Base-by-base conservation (phyloP, 2,113 vertebrate species). In the Xenopus laevis region DNA sequence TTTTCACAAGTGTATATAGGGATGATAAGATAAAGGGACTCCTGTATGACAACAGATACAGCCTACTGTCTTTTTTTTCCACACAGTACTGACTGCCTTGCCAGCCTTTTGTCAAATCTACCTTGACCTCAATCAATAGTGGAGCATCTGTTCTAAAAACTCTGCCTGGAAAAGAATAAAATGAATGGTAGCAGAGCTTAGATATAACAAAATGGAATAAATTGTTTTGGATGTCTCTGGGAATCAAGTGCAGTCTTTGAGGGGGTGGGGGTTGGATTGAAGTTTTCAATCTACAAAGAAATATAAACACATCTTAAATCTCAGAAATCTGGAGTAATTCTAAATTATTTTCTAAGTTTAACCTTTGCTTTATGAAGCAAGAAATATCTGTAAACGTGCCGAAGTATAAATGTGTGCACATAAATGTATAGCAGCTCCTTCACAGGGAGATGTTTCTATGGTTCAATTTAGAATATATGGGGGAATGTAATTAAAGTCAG, bases 71-170 rank as follows among this genome's bases (percentile, higher is more conserved):
- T 47, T 9, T 45, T 27, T 27, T 40, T 74, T 16, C 59, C 21
- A 65, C 7, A 60, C 44, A 20, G 2, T 33, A 16, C 7, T 58
- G 7, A 18, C 18, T 52, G 21, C 33, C 6, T 58, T 6, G 8
- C 30, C 53, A 50, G 57, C 55, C 65, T 68, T 27, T 11, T 68
- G 45, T 57, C 30, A 21, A 74, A 68, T 52, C 30, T 44, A 27
- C 66, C 17, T 30, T 75, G 57, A 75, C 72, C 57, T 61, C 72
- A 75, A 75, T 75, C 65, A 75, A 68, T 52, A 62, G 23, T 12
- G 30, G 45, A 68, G 65, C 72, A 53, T 53, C 15, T 46, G 23
- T 21, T 61, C 33, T 18, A 60, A 73, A 18, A 59, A 58, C 45
- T 50, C 52, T 59, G 27, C 20, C 63, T 65, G 17, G 40, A 40